These are phyloP conservation scores for Potamarius usumacintae DNA, from an alignment of 2,113 vertebrate species.

Conservation along the genomic window DNA sequence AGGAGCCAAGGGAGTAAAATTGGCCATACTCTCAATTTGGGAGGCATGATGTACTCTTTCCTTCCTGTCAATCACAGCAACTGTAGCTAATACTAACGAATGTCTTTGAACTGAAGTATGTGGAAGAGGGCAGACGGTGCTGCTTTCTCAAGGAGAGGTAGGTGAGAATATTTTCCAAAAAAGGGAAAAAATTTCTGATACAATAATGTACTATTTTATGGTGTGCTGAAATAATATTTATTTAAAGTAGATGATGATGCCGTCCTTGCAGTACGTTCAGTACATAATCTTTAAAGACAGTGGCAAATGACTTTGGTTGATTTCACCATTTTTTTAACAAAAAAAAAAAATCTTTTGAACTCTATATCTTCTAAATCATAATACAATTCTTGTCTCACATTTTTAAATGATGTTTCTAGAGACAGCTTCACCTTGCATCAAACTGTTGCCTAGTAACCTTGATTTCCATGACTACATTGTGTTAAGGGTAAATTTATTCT, in stretches of 20 bases:
- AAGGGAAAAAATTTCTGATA: background rate
- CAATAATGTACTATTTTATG: background rate
- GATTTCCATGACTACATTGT: conserved; percentile 1
- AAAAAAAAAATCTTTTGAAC: background rate
- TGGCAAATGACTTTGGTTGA: background rate
- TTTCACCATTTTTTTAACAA: background rate
- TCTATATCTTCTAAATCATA: background rate
- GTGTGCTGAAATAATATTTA: background rate
- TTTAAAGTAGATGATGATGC: background rate
- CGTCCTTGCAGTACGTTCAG: background rate
- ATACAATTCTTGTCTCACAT: background rate
- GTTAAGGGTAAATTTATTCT: background rate
- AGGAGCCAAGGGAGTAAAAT: background rate
- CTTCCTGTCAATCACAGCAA: background rate
- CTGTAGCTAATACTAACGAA: background rate
- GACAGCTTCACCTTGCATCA: too few species aligned
- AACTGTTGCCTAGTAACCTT: background rate
- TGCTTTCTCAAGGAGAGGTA: background rate
- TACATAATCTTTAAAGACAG: background rate
- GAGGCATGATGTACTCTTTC: background rate
- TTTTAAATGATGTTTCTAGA: background rate
- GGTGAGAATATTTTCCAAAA: background rate
- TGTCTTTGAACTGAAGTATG: background rate
- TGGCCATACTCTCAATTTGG: background rate
- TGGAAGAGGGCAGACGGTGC: background rate